Base-by-base conservation (phyloP, 2,113 vertebrate genomes). In the Anhinga anhinga region DNA sequence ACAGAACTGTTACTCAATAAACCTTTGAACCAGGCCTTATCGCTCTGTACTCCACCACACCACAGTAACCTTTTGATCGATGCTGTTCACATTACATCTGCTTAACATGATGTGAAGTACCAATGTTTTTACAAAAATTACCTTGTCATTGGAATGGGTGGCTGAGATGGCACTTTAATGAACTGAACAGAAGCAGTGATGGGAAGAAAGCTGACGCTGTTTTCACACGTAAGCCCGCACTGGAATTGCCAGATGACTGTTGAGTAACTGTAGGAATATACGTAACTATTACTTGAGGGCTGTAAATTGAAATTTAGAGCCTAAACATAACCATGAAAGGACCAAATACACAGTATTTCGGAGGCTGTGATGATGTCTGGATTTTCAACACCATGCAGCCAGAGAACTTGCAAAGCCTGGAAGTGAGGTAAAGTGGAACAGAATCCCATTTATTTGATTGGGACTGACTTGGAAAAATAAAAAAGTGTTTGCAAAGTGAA, bases 121-220 rank as follows among this genome's bases (percentile, higher is more conserved):
- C 14, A 5, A 4, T 5, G 15, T 5, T 76, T 55, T 56, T 20
- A 59, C 15, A 52, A 73, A 34, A 86, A 44, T 69, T 95, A 99
- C 99, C 99, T 99, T 32, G 98, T 98, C 95, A 96, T 95, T 9
- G 98, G 98, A 63, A 62, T 58, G 29, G 98, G 97, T 19, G 96
- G 88, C 91, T 96, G 98, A 9, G 98, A 95, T 45, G 98, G 98
- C 47, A 99, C 96, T 82, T 98, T 95, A 82, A 97, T 98, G 86
- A 99, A 99, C 61, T 98, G 99, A 72, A 99, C 99, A 2, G 99
- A 98, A 8, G 98, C 98, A 10, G 98, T 98, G 92, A 99, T 59
- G 26, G 98, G 98, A 74, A 99, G 98, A 59, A 98, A 82, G 93
- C 98, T 88, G 9, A 86, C 16, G 42, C 91, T 96, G 63, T 98